Evolutionary conservation across 2,113 vertebrate species (phyloP).

Genomic region (Pitta sordida): DNA sequence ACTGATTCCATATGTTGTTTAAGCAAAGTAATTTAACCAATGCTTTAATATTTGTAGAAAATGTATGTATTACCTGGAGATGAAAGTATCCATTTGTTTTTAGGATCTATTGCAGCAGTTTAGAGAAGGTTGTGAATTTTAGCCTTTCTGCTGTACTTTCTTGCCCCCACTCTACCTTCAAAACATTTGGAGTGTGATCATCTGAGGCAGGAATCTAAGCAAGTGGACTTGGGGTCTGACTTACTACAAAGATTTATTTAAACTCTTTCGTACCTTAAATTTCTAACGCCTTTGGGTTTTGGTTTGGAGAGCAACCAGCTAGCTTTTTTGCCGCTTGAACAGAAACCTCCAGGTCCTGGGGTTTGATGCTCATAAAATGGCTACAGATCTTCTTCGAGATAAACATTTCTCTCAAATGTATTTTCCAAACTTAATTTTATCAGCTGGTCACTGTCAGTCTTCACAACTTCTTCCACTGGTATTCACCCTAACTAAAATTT

Average conservation of each 20-base stretch:
- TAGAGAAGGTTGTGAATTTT: not conserved
- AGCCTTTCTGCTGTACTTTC: not conserved
- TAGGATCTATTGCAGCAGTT: not conserved
- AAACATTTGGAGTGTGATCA: not conserved
- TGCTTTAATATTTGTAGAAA: not conserved
- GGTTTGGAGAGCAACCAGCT: not conserved
- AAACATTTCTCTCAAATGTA: not conserved
- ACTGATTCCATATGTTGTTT: not conserved
- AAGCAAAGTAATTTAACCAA: not conserved
- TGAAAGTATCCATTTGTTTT: not conserved
- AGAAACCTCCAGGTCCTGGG: not conserved
- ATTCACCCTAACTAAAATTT: not conserved
- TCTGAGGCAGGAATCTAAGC: not conserved
- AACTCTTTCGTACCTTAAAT: not conserved
- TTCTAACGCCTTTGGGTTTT: not conserved
- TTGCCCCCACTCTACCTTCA: not conserved
- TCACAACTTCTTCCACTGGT: not conserved
- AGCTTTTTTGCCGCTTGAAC: not conserved
- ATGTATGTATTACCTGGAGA: not conserved
- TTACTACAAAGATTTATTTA: not conserved
- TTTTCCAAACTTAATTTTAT: not conserved
- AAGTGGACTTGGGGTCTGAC: not conserved
- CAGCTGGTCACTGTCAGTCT: not conserved
- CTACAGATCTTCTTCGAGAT: not conserved
- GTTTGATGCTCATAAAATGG: not conserved